A percentile compares a stretch with the other conserved stretches of the same genome.
Evolutionary conservation across 1,140 invertebrate genomes (phyloP).

Genomic region (Cotesia vestalis): DNA sequence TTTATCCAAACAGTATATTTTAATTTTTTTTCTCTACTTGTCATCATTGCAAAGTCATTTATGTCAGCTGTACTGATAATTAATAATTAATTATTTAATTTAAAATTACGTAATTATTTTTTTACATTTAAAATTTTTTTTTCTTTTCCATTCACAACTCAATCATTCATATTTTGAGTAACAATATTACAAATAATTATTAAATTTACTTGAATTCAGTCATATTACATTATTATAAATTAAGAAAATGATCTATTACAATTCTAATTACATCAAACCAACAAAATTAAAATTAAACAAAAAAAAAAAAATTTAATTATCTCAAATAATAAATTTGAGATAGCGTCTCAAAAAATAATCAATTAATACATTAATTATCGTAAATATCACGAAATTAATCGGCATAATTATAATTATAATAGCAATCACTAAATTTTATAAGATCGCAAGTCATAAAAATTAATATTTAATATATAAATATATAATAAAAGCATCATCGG

Average conservation of each 20-base stretch:
- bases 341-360: no score
- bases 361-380: no score
- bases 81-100: not conserved
- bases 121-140: not conserved
- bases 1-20: no score
- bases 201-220: no score
- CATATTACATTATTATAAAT: constrained; percentile 35
- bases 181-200: no score
- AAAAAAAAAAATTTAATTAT: not conserved
- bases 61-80: no score
- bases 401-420: no score
- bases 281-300: not conserved
- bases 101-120: not conserved
- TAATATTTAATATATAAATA: constrained; percentile 7
- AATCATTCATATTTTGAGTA: constrained; percentile 7
- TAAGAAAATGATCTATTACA: constrained; percentile 36
- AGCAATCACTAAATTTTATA: no score
- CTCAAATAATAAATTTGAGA: not conserved
- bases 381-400: no score
- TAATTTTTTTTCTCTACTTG: no score
- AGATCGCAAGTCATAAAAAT: not conserved
- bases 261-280: constrained; percentile 31
- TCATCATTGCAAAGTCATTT: not conserved
- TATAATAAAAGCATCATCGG: constrained; percentile 31
- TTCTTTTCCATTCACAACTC: not conserved